Conservation (phyloP, 2,888 invertebrate species). For the Fragum whitleyi region DNA sequence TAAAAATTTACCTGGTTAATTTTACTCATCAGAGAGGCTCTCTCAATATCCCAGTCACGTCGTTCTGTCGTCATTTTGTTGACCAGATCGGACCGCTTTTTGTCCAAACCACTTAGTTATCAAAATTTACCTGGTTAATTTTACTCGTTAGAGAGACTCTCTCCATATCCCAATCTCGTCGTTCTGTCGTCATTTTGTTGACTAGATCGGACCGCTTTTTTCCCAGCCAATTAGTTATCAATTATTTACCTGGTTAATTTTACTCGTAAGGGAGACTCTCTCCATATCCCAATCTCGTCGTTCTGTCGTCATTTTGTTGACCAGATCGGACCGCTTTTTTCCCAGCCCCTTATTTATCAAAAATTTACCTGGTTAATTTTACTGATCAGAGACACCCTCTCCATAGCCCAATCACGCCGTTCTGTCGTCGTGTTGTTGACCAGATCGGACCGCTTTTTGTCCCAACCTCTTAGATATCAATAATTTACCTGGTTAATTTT, state of each 20-base stretch:
- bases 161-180: conserved; percentile 78
- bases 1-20: conserved; percentile 75
- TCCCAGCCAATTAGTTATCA: no score
- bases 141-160: conserved; percentile 27
- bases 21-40: conserved; percentile 13
- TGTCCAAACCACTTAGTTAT: no score
- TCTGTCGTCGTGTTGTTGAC: conserved; percentile 77
- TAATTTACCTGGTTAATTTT: conserved; percentile 80
- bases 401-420: conserved; percentile 77
- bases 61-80: conserved; percentile 77
- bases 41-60: conserved; percentile 77
- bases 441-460: conserved; percentile 72
- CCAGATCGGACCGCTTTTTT: conserved; percentile 73
- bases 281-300: conserved; percentile 79
- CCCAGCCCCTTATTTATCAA: no score
- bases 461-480: no score
- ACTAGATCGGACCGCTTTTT: conserved; percentile 74
- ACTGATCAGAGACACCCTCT: conserved; percentile 72
- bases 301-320: conserved; percentile 76
- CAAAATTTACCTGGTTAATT: no score
- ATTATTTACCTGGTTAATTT: conserved; percentile 80
- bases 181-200: conserved; percentile 75
- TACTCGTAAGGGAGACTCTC: conserved; percentile 71
- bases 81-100: conserved; percentile 74
- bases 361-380: conserved; percentile 80